Evolutionary conservation across 2,797 vertebrate genomes (phyloP), one percentile per base, ranked within the genome.

Genomic region (Labeo calbasu): DNA sequence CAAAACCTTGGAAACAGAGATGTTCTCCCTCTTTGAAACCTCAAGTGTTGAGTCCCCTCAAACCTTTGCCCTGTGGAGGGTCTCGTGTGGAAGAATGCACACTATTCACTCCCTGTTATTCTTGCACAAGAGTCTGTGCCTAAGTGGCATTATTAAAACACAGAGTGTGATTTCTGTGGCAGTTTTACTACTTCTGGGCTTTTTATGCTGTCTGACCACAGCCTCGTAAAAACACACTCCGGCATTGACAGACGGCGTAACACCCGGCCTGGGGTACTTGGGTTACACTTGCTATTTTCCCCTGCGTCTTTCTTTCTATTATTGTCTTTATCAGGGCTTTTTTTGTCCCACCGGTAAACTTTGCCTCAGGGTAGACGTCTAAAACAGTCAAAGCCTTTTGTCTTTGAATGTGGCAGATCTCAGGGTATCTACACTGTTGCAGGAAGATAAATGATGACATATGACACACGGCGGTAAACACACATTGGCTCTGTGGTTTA

Each of bases 121-220:
- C 85, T 86, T 81, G 82, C 77, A 87, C 87, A 91, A 92, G 90
- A 93, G 91, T 90, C 84, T 91, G 90, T 92, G 92, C 92, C 92
- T 92, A 90, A 91, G 92, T 95, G 94, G 94, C 94, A 94, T 95
- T 95, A 95, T 94, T 94, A 95, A 95, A 94, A 91, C 55, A 81
- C 90, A 91, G 92, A 92, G 92, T 91, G 91, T 91, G 91, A 93
- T 92, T 92, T 93, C 90, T 91, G 89, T 89, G 92, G 90, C 92
- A 92, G 92, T 94, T 94, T 91, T 93, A 88, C 87, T 87, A 89
- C 92, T 92, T 86, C 86, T 88, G 84, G 90, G 92, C 88, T 91
- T 94, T 95, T 94, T 94, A 95, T 94, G 92, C 92, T 88, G 92
- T 92, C 93, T 92, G 92, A 93, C 93, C 92, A 78, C 91, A 91